phyloP scores from a whole-genome alignment of 2,888 invertebrate species.

The Hirtodrosophila confusa region DNA sequence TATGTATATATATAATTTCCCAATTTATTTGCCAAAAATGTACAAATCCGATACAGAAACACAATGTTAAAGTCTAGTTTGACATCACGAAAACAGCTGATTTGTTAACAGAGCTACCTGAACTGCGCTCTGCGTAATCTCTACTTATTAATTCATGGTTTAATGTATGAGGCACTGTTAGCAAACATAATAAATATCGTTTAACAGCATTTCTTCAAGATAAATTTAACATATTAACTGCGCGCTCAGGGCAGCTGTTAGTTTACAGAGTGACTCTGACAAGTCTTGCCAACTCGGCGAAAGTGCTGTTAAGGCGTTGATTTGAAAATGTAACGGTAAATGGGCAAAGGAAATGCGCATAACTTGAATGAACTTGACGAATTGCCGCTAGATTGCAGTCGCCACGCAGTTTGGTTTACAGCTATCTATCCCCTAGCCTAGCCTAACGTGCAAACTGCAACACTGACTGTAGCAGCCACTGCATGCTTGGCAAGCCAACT shows the following conservation, averaged over 20 bases:
- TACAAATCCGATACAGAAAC: too few species aligned
- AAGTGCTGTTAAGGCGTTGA: constrained; percentile 57
- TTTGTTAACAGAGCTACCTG: too few species aligned
- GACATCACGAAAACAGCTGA: too few species aligned
- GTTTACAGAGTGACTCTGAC: constrained; percentile 8
- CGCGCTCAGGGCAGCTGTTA: constrained; percentile 2
- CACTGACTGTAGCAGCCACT: constrained; percentile 28
- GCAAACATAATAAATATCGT: neutral
- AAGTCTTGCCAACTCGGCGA: constrained; percentile 37
- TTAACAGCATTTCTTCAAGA: too few species aligned
- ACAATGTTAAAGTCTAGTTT: too few species aligned
- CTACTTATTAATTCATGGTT: too few species aligned
- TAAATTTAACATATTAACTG: neutral
- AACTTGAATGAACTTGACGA: constrained; percentile 67
- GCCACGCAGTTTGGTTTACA: constrained; percentile 57
- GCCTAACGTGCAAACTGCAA: constrained; percentile 48
- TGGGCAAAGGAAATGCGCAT: constrained; percentile 76
- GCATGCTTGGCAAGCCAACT: constrained; percentile 58
- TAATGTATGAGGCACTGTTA: too few species aligned
- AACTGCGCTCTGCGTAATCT: too few species aligned
- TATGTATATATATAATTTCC: too few species aligned
- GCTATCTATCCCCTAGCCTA: constrained; percentile 40
- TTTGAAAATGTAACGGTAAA: constrained; percentile 67
- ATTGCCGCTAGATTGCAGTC: constrained; percentile 42
- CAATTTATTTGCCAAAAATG: too few species aligned